Evolutionary conservation across 2,888 invertebrate species (phyloP).

Genomic region (Metellina segmentata): DNA sequence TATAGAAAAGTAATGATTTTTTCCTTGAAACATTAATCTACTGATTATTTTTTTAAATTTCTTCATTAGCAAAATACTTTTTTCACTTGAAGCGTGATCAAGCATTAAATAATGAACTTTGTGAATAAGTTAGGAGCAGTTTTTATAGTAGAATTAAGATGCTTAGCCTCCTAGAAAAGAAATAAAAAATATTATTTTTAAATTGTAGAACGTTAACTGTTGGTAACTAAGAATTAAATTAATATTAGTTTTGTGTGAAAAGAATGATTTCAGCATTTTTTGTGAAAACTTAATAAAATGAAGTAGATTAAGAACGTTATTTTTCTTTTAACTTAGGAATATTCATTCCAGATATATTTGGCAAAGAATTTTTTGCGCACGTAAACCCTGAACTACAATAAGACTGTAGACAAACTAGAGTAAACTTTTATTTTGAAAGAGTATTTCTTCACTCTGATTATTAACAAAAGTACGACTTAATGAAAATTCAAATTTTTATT

Average conservation of each 20-base stretch:
- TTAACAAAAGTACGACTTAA: too few relatives aligned
- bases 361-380: too few relatives aligned
- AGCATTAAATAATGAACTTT: conserved; percentile 37
- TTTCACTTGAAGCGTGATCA: conserved; percentile 10
- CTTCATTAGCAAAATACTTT: conserved; percentile 3
- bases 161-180: not conserved
- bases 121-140: not conserved
- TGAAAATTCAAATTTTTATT: too few relatives aligned
- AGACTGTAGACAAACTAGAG: too few relatives aligned
- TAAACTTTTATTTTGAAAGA: too few relatives aligned
- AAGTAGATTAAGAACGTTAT: not conserved
- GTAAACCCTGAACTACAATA: too few relatives aligned
- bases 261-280: conserved; percentile 4
- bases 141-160: conserved; percentile 11
- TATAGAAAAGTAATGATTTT: not conserved
- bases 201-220: not conserved
- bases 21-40: conserved; percentile 36
- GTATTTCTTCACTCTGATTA: too few relatives aligned
- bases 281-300: not conserved
- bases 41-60: not conserved
- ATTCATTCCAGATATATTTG: too few relatives aligned
- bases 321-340: not conserved
- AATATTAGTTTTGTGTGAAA: conserved; percentile 12
- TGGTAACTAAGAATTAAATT: conserved; percentile 22
- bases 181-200: conserved; percentile 5